Conservation (phyloP, 1,140 invertebrate species). For the Samia ricini region DNA sequence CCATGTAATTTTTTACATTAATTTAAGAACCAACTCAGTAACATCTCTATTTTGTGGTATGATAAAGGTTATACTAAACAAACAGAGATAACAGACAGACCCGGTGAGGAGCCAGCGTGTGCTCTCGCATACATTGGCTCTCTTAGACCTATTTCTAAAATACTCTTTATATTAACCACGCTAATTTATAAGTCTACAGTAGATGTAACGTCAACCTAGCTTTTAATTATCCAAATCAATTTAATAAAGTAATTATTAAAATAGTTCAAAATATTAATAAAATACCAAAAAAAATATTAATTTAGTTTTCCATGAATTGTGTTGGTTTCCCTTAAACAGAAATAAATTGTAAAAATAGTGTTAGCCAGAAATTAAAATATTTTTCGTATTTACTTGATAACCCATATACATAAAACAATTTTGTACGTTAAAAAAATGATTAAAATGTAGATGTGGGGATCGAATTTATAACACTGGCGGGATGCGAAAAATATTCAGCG, state of each 20-base stretch:
- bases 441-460: no score
- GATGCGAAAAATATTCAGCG: no score
- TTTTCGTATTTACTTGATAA: no score
- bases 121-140: conserved; percentile 48
- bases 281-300: no score
- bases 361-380: no score
- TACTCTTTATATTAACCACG: background rate
- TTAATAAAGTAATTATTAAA: background rate
- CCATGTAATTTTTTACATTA: background rate
- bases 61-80: conserved; percentile 29
- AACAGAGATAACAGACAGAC: conserved; percentile 49
- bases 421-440: no score
- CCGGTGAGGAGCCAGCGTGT: conserved; percentile 22
- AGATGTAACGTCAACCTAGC: background rate
- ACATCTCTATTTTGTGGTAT: background rate
- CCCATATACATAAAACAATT: no score
- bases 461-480: no score
- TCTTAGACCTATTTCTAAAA: conserved; percentile 12
- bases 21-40: background rate
- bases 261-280: no score
- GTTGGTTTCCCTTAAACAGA: no score
- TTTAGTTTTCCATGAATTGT: no score
- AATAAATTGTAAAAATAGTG: no score
- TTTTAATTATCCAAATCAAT: background rate
- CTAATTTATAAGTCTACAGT: background rate